Evolutionary conservation across 2,888 invertebrate species (phyloP).

Genomic region (Cyaniris semiargus): DNA sequence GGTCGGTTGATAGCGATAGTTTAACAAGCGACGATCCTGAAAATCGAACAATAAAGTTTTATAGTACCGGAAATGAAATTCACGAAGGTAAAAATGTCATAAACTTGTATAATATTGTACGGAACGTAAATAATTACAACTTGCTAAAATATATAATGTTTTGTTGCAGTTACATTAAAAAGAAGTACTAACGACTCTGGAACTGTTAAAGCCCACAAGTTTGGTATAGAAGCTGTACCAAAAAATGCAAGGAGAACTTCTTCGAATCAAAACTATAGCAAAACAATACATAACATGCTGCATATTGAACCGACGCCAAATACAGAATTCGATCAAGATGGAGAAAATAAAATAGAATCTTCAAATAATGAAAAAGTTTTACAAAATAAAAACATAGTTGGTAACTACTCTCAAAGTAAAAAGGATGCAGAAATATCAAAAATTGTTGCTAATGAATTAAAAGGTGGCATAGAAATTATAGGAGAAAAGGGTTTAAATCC

Average conservation of each 20-base stretch:
- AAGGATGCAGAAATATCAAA: conserved; percentile 66
- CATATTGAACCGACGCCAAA: conserved; percentile 61
- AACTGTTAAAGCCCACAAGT: conserved; percentile 56
- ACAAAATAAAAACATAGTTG: conserved; percentile 50
- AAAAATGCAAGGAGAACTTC: conserved; percentile 51
- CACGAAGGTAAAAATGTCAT: conserved; percentile 42
- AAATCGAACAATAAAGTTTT: conserved; percentile 57
- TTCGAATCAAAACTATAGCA: conserved; percentile 45
- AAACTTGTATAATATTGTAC: neutral
- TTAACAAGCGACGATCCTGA: conserved; percentile 41
- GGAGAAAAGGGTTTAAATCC: conserved; percentile 57
- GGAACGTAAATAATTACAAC: neutral
- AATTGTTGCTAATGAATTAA: conserved; percentile 66
- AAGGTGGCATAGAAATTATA: conserved; percentile 59
- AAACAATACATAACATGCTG: conserved; percentile 48
- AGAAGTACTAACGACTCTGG: conserved; percentile 55
- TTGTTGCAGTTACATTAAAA: conserved; percentile 61
- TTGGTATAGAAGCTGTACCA: conserved; percentile 44
- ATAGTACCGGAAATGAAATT: conserved; percentile 61
- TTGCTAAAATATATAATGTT: neutral
- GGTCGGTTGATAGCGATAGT: conserved; percentile 55
- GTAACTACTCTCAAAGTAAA: conserved; percentile 54
- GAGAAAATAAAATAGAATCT: conserved; percentile 66
- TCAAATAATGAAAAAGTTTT: conserved; percentile 48
- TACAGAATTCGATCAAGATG: conserved; percentile 52